Evolutionary conservation across 2,888 invertebrate species (phyloP), one percentile per base, ranked within the genome.

Genomic region (Hypsopygia costalis): DNA sequence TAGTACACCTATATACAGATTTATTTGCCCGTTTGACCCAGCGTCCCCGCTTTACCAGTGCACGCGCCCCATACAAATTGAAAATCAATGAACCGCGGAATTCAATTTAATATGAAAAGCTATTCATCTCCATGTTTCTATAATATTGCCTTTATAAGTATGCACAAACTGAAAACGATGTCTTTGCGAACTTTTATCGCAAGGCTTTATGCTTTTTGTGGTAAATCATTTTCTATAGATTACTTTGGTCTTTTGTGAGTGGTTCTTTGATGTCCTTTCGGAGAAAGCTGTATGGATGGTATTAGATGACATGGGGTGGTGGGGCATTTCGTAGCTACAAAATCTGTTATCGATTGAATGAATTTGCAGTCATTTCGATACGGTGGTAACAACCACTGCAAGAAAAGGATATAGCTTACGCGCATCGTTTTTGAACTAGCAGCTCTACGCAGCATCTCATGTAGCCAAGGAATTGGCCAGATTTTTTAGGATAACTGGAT

Each of bases 51-150:
- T 32, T 8, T n/a, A 9, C 16, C 11, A 56, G 60, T 64, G 69
- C 66, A 66, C 66, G 71, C 62, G 71, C 62, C 62, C 63, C 64
- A 69, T 75, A 71, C 78, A 81, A 83, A 85, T 83, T 81, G 83
- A 85, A 86, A 86, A 82, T 81, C 82, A 85, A 82, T 82, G 80
- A 81, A 80, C 78, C 76, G 58, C 63, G 69, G 69, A 68, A 78
- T 75, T 71, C 74, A 75, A 78, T 81, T 79, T 78, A 70, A 78
- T 81, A 78, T 76, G 69, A 77, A 79, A 75, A 72, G 67, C 77
- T 70, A 78, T 81, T 79, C 74, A 67, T 75, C 69, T 79, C 72
- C 64, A 61, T 62, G 57, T 46, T 34, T 36, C 37, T 41, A 36
- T 35, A 36, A 50, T 44, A 53, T 44, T 43, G 49, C 47, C 51